phyloP scores from a whole-genome alignment of 2,888 invertebrate genomes.

The Nomada ferruginata region DNA sequence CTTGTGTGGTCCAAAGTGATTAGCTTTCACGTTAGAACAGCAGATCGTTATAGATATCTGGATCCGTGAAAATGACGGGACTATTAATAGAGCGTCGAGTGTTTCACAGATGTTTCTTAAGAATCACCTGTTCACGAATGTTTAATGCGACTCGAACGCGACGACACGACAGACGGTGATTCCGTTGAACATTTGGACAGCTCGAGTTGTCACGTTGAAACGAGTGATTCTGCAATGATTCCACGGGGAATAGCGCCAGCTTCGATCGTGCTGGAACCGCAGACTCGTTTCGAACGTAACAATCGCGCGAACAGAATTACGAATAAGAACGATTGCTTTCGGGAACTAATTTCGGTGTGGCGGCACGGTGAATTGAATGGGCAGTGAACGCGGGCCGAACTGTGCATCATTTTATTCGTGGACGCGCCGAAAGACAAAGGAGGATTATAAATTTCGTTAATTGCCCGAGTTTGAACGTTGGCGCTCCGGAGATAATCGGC shows the following conservation, averaged over 20 bases:
- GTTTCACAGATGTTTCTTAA: background rate
- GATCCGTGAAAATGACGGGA: background rate
- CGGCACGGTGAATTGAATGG: no score
- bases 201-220: background rate
- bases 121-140: background rate
- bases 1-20: background rate
- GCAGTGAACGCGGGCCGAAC: background rate
- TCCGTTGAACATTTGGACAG: background rate
- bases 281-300: background rate
- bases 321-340: conserved; percentile 6
- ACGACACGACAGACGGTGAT: background rate
- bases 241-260: background rate
- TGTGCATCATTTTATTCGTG: conserved; percentile 31
- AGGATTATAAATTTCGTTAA: conserved; percentile 42
- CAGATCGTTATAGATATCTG: background rate
- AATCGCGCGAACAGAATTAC: no score
- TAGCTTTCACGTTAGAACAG: background rate
- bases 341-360: no score
- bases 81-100: background rate
- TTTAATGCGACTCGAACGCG: background rate
- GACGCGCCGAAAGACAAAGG: conserved; percentile 3
- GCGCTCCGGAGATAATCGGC: background rate
- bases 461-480: conserved; percentile 10
- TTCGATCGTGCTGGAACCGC: background rate
- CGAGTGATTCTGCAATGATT: background rate